Conservation (phyloP, 2,113 vertebrate species). For the Gavia stellata region DNA sequence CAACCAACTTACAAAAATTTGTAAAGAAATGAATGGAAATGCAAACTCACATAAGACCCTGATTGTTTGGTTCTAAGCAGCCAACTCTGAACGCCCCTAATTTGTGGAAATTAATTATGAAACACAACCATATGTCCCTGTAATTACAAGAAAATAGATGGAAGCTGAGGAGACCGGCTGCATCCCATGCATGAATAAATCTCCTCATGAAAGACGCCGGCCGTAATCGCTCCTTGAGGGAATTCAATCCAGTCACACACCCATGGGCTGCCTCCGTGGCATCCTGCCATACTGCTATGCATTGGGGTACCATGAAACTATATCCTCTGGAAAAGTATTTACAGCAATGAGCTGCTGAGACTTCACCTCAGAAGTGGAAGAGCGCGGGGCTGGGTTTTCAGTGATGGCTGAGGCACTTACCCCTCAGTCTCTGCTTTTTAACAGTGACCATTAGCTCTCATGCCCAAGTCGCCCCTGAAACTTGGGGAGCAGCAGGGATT, state of each 20-base stretch:
- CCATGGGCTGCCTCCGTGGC: not conserved
- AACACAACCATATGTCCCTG: constrained; percentile 50
- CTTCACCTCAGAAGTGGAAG: not conserved
- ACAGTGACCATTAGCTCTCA: not conserved
- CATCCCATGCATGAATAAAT: not conserved
- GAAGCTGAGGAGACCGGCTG: not conserved
- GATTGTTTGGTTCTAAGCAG: constrained; percentile 2
- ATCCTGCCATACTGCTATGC: not conserved
- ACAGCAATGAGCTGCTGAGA: not conserved
- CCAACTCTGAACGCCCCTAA: not conserved
- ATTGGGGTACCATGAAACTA: not conserved
- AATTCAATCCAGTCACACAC: not conserved
- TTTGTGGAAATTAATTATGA: constrained; percentile 60
- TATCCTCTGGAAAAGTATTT: not conserved
- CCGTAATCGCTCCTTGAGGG: not conserved
- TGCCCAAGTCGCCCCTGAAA: not conserved
- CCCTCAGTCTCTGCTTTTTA: not conserved
- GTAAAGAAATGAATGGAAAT: constrained; percentile 19
- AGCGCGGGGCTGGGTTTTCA: not conserved
- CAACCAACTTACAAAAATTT: not conserved
- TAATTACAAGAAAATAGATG: constrained; percentile 51
- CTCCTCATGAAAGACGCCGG: not conserved
- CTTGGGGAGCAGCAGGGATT: not conserved
- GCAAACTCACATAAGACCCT: not conserved
- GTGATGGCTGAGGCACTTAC: not conserved